Percentiles rank a stretch among this genome's conserved stretches.
phyloP scores from a whole-genome alignment of 2,888 invertebrate genomes.

The Oscheius sp. region DNA sequence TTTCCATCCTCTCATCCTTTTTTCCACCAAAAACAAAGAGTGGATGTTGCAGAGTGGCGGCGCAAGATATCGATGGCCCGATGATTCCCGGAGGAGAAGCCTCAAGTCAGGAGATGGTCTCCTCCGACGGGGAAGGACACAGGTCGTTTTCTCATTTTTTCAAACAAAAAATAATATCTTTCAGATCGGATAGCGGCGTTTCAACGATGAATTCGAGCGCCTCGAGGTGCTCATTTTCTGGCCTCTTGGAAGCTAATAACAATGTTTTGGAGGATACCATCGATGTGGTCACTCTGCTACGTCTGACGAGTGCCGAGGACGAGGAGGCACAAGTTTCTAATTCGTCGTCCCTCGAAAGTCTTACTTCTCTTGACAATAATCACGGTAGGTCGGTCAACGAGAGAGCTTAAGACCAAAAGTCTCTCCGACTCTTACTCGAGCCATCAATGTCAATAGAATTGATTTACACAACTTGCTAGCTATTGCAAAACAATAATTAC shows the following conservation, averaged over 20 bases:
- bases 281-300: constrained; percentile 39
- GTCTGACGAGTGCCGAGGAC: constrained; percentile 35
- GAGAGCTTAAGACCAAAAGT: no score
- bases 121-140: constrained; percentile 14
- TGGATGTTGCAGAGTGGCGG: background rate
- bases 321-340: constrained; percentile 46
- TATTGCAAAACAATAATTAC: no score
- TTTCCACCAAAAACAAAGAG: background rate
- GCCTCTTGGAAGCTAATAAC: constrained; percentile 17
- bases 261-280: constrained; percentile 4
- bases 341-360: constrained; percentile 44
- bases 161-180: background rate
- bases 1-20: background rate
- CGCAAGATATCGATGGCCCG: constrained; percentile 3
- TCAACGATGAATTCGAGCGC: constrained; percentile 31
- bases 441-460: no score
- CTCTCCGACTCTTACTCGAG: no score
- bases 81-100: constrained; percentile 18
- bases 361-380: constrained; percentile 42
- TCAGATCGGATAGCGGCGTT: constrained; percentile 28
- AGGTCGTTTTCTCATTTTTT: background rate
- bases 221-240: constrained; percentile 9
- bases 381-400: no score
- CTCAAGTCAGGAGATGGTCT: background rate
- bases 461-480: no score